Percentiles rank a stretch among this genome's conserved stretches.
Conservation (phyloP, 2,888 invertebrate species). For the Steromphala cineraria region DNA sequence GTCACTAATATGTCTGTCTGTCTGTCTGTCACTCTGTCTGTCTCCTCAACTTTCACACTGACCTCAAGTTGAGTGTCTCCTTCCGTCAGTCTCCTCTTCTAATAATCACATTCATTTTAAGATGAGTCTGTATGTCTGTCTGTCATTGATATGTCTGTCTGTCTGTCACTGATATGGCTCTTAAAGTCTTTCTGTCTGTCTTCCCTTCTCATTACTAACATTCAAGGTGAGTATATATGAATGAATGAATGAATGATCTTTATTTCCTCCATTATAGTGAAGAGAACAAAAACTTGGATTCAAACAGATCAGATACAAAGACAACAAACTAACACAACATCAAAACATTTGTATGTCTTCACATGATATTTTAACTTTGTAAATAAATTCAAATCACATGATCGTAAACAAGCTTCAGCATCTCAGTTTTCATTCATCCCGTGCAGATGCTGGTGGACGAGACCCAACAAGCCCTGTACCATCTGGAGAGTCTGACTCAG, state of each 20-base stretch:
- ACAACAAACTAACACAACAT: too few species aligned
- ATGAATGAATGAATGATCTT: too few species aligned
- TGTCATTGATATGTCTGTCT: slow-evolving; percentile 22
- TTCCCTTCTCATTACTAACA: too few species aligned
- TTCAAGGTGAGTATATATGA: too few species aligned
- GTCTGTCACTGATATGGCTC: slow-evolving; percentile 50
- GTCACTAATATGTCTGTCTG: slow-evolving; percentile 44
- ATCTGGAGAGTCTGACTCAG: slow-evolving; percentile 52
- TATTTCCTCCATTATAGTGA: too few species aligned
- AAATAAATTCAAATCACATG: too few species aligned
- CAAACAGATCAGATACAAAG: too few species aligned
- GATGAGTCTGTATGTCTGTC: too few species aligned
- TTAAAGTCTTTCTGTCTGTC: background rate
- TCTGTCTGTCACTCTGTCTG: background rate
- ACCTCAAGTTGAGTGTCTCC: background rate
- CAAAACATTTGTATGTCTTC: background rate
- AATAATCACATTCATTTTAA: too few species aligned
- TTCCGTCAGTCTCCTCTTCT: too few species aligned
- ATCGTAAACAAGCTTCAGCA: background rate
- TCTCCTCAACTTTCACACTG: background rate
- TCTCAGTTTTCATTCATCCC: background rate
- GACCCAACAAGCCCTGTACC: slow-evolving; percentile 55
- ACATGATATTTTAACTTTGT: too few species aligned
- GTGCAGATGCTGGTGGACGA: slow-evolving; percentile 66
- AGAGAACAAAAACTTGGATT: too few species aligned